Evolutionary conservation across 2,888 invertebrate species (phyloP), one percentile per base, ranked within the genome.

Genomic region (Carabus problematicus): DNA sequence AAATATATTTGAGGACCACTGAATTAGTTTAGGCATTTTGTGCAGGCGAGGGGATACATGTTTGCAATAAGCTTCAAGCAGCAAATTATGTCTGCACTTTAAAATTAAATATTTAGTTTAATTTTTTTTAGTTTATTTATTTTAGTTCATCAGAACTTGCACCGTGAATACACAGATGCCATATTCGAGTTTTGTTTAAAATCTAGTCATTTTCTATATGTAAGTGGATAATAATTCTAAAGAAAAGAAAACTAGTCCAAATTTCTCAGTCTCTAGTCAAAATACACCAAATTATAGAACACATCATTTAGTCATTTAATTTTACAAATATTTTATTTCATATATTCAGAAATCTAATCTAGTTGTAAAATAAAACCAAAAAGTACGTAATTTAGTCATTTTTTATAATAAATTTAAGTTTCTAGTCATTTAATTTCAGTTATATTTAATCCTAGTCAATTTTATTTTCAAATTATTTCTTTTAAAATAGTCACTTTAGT

Each of bases 61-160:
- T 81, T 80, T 80, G 82, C 82, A 82, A 82, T 82, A 81, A 76
- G 81, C 81, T 81, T 75, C 75, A 79, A 80, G 81, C 80, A 76
- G 79, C 79, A 79, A 78, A 77, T 79, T 75, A 75, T 39, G 61
- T 74, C 79, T 78, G 78, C 79, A 80, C 80, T 80, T 72, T 75
- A 79, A 79, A 79, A 70, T 70, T 73, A 69, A 47, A 56, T 60
- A 66, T 70, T 59, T 55, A 56, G 16, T 56, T 56, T 56, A 40
- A 19, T 29, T 29, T 39, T n/a, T 56, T 40, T 59, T 59, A 14
- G 45, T 58, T 49, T 18, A 49, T 11, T 59, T 63, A 19, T 56
- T 59, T 59, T 29, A 45, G 39, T 18, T 61, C 12, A 29, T 29
- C 3, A 29, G 6, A 29, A 29, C 29, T 8, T 59, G 59, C 40